Base-by-base conservation (phyloP, 2,888 invertebrate genomes). In the Drosophila niveifrons region DNA sequence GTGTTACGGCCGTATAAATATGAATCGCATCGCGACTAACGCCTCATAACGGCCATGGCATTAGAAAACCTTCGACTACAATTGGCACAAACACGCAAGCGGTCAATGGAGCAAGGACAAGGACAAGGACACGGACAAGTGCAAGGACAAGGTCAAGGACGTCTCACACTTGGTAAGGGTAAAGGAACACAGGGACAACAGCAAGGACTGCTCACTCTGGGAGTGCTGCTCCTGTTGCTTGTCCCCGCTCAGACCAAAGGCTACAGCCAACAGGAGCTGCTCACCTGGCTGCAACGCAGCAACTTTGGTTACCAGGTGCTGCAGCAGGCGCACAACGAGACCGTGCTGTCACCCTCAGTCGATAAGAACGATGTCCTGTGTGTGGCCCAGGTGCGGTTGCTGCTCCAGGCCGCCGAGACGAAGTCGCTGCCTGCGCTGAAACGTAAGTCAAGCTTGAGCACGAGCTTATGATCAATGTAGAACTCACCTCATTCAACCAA, bases 241-340 rank as follows among this genome's bases (percentile, higher is more conserved):
- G 1, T 41, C 11, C 2, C 57, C 10, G 47, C 7, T 7, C 23
- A 13, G 18, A 9, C 15, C 3, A 18, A 4, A 4, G 63, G 47
- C 6, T 82, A 71, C 23, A 69, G 69, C n/a, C 66, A 52, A 0
- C 29, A 63, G 10, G 59, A 82, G n/a, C 68, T 82, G 43, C 62
- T 82, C 9, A 65, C 56, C 6, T 85, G 89, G 89, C 39, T 89
- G 67, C 89, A 80, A 55, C 46, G 43, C 2, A 87, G 82, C 48
- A 85, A 89, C 34, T 64, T 89, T 31, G 85, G 89, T 39, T 80
- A 75, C 18, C 88, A 82, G 66, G 86, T 85, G 23, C 56, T 85
- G 2, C 73, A 66, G 15, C 73, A 72, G 47, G 78, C 71, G 2
- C 8, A 52, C 9, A 70, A 58, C 3, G n/a, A n/a, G 9, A n/a